Conservation (phyloP, 1,140 invertebrate genomes). For the Gonatopus flavifemur region DNA sequence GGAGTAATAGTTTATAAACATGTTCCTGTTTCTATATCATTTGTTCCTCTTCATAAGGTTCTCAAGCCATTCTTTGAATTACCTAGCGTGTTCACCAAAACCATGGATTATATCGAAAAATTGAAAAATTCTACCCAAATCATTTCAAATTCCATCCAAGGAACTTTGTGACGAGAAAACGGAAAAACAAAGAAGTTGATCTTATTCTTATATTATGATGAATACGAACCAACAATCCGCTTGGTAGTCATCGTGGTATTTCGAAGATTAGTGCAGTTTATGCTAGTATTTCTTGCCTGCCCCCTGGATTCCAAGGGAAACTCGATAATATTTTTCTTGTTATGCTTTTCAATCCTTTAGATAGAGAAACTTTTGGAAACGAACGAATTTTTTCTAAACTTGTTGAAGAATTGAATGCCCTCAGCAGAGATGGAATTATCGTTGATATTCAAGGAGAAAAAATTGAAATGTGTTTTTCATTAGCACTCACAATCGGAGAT, state of each 20-base stretch:
- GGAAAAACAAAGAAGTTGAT: too few relatives aligned
- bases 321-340: neutral
- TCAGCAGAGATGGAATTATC: neutral
- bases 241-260: neutral
- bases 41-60: constrained; percentile 6
- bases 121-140: constrained; percentile 6
- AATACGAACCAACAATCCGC: neutral
- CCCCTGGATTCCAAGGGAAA: neutral
- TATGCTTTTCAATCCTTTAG: neutral
- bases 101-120: neutral
- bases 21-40: neutral
- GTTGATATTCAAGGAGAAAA: neutral
- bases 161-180: constrained; percentile 27
- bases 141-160: constrained; percentile 30
- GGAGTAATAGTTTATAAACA: neutral
- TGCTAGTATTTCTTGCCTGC: neutral
- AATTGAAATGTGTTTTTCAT: neutral
- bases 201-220: too few relatives aligned
- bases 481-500: neutral
- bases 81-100: constrained; percentile 9
- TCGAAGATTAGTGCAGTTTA: neutral
- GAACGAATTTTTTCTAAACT: neutral
- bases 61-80: constrained; percentile 13
- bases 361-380: neutral
- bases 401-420: neutral